These are phyloP conservation scores for Mesoligia furuncula DNA, from an alignment of 2,888 invertebrate species.

Conservation along the genomic window DNA sequence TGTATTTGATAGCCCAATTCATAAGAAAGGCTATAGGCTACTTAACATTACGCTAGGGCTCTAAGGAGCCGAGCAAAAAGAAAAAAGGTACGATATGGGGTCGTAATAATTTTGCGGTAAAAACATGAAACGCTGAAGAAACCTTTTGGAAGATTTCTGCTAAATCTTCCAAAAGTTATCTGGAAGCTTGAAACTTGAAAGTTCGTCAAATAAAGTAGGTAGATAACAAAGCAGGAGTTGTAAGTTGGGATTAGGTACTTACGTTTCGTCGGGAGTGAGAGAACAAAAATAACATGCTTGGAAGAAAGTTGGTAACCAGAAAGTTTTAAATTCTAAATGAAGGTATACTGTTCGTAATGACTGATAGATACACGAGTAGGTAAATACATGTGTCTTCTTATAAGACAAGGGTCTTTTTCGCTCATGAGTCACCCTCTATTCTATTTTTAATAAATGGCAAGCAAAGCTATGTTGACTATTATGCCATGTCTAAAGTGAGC, in stretches of 20 bases:
- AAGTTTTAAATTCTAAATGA: not conserved
- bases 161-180: slow-evolving; percentile 24
- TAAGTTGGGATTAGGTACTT: not conserved
- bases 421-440: too few species aligned
- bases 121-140: not conserved
- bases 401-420: too few species aligned
- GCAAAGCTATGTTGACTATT: too few species aligned
- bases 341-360: not conserved
- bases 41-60: too few species aligned
- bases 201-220: slow-evolving; percentile 21
- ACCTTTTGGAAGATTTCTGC: too few species aligned
- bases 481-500: too few species aligned
- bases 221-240: not conserved
- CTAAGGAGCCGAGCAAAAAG: too few species aligned
- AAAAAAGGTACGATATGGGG: too few species aligned
- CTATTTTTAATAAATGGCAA: too few species aligned
- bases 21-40: too few species aligned
- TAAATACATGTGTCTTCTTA: too few species aligned
- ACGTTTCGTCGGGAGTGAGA: not conserved
- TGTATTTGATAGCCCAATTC: too few species aligned
- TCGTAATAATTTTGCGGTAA: not conserved
- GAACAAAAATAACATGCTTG: slow-evolving; percentile 3
- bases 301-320: not conserved
- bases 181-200: slow-evolving; percentile 11
- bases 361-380: not conserved